Evolutionary conservation across 2,113 vertebrate genomes (phyloP), one percentile per base, ranked within the genome.

Genomic region (Sturnira hondurensis): DNA sequence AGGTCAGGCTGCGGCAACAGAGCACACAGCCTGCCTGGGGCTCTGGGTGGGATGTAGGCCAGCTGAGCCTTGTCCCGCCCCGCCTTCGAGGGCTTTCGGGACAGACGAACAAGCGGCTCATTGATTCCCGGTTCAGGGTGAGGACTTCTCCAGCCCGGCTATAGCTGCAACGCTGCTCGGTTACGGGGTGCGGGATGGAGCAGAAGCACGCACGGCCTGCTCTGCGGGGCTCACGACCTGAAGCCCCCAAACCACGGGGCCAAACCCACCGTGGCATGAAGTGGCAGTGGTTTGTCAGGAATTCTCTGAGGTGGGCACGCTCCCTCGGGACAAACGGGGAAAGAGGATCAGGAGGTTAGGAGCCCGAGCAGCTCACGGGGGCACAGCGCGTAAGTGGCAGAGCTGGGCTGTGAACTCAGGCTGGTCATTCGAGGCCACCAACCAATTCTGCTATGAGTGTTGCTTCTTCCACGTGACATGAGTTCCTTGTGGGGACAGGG

Each of bases 1-100:
- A 93, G 95, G 90, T 93, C 93, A 91, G 96, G 1, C 93, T 0
- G 26, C 41, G 78, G 43, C 31, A 86, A 94, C 89, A 96, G 92
- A 91, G 94, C 85, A 85, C 73, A 82, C 92, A 93, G 96, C 91
- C 97, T 97, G 95, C 96, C 0, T 1, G 74, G 95, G 94, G 89
- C 88, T 36, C 96, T 28, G 90, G 96, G 89, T 71, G 3, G 96
- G 95, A 91, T 41, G 61, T 95, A 89, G 80, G 94, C 76, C 87
- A 52, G 15, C 74, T 31, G 54, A 95, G 93, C 85, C 94, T 88
- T 2, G 10, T 15, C 50, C 15, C 2, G 4, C 50, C 96, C 43
- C 84, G 86, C 92, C 93, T 82, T 92, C 81, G 52, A 74, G 17
- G 47, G 78, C 95, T 89, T 93, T 97, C 95, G 97, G 89, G 97